Base-by-base conservation (phyloP, 2,797 vertebrate species). In the Silurus aristotelis region DNA sequence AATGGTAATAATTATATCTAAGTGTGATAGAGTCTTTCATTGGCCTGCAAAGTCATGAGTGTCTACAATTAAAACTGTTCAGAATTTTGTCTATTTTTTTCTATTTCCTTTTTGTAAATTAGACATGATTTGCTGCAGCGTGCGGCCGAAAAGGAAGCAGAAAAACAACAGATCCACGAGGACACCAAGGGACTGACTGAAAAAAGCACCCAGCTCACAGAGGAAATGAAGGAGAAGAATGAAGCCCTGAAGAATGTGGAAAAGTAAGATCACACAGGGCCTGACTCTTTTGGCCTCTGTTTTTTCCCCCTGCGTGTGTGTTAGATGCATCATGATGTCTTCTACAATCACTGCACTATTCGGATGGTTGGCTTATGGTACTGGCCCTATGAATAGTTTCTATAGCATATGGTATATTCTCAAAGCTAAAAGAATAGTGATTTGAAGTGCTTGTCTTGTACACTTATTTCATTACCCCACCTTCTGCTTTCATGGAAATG, bases 41-140 rank as follows among this genome's bases (percentile, higher is more conserved):
- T 78, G 55, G 17, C 55, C 10, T 38, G 20, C 6, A 56, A 17
- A 14, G n/a, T 56, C 7, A 3, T 75, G 48, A 76, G 17, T 31
- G 25, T 58, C n/a, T 55, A 25, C 15, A 78, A 22, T 52, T 72
- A 1, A 17, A 20, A 5, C 17, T 38, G 31, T 38, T 38, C 31
- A 38, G 31, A 38, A 38, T 38, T 68, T 38, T 38, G 9, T 75
- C 2, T 56, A 5, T 64, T 31, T 64, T 64, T 77, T 20, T 48
- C 31, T 66, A 63, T 27, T 88, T 27, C 63, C 3, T 58, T 76
- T 86, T 80, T 87, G 70, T 77, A 61, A 22, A 78, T 89, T 89
- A 99, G 98, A 87, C 92, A 97, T 76, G 96, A 99, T 89, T 91
- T 99, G 2, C 96, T 97, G 90, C 97, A 96, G 87, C 94, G 92